Base-by-base conservation (phyloP, 2,888 invertebrate species). In the Crematogaster levior region DNA sequence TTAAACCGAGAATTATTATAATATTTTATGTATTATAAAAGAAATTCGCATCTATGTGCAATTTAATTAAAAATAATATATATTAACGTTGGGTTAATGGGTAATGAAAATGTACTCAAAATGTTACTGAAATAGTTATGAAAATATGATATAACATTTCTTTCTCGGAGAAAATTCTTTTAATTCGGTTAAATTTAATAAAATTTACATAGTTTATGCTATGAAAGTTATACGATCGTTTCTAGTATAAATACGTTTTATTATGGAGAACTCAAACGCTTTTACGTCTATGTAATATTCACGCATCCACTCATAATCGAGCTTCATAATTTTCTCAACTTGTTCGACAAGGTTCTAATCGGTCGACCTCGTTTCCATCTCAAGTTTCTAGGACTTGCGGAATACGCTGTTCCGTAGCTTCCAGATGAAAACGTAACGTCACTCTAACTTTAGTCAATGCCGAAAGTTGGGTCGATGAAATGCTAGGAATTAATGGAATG, bases 401-500 rank as follows among this genome's bases (percentile, higher is more conserved):
- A 65, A 60, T 61, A 65, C 10, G 73, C 72, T 40, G 40, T 37
- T 30, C 15, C 37, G n/a, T 53, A 51, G 56, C 66, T 65, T 81
- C 66, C 48, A 61, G 68, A 72, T 51, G 79, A 72, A 79, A 66
- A 74, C 53, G 56, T 77, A 84, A 72, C 68, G 70, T 75, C 75
- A 58, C 21, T 58, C 21, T 48, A 56, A 40, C 48, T 70, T 63
- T 43, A 81, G 61, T 51, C 74, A 72, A 66, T 18, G 79, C 18
- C 56, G 51, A 58, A 84, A 74, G 80, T 83, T 83, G 73, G 34
- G 51, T 27, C 63, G 80, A 51, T 56, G 60, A 75, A 58, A 74
- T 63, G 80, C 58, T 61, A 46, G 72, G 43, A 80, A 83, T 80
- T 84, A 85, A 85, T 81, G 75, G 81, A 83, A 83, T 80, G 68